Percentiles rank a stretch among this genome's conserved stretches.
Conservation (phyloP, 2,797 vertebrate genomes). For the Cossypha caffra region DNA sequence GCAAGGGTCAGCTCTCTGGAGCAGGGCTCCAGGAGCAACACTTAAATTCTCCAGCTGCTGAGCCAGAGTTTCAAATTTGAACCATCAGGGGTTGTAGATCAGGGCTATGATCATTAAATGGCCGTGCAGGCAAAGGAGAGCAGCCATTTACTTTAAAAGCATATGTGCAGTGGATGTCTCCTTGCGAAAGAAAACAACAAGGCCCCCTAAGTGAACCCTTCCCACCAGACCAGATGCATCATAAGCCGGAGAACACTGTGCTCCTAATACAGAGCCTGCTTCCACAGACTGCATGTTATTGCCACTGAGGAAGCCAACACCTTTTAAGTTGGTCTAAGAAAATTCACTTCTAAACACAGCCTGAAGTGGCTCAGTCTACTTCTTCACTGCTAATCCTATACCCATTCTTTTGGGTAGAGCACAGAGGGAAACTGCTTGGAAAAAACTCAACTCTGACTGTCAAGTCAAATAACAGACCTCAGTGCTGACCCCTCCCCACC, state of each 20-base stretch:
- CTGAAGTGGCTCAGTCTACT: not conserved
- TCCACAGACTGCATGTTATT: not conserved
- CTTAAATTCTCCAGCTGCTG: not conserved
- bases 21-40: not conserved
- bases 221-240: not conserved
- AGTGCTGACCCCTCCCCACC: not conserved
- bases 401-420: not conserved
- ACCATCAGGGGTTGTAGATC: not conserved
- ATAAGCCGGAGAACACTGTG: not conserved
- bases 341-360: not conserved
- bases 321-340: not conserved
- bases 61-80: not conserved
- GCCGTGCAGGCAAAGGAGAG: not conserved
- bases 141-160: not conserved
- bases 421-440: not conserved
- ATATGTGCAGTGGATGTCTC: not conserved
- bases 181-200: not conserved
- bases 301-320: not conserved
- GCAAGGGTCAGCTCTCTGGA: not conserved
- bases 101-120: not conserved
- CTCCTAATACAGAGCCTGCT: not conserved
- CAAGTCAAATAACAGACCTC: conserved; percentile 19
- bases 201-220: not conserved
- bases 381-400: not conserved
- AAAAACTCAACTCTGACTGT: not conserved